Base-by-base conservation (phyloP, 2,797 vertebrate species). In the Furcifer pardalis region DNA sequence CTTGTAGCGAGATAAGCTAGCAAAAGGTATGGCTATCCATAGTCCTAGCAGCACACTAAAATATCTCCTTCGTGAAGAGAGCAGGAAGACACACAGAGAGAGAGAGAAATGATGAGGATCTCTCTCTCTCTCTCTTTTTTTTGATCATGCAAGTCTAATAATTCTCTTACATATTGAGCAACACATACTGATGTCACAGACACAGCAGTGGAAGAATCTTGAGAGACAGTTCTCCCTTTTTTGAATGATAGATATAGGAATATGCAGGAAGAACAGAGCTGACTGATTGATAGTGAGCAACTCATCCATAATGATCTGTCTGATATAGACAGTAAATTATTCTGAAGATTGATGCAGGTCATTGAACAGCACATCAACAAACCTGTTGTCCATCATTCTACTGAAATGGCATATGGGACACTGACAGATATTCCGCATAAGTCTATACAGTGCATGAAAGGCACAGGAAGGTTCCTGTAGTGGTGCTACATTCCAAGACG, bases 261-360 rank as follows among this genome's bases (percentile, higher is more conserved):
- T 94, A 94, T 95, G 90, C 92, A 94, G 92, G 91, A 93, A 87
- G 89, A 92, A 84, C 85, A 83, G 77, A 91, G 92, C 77, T 27
- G n/a, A 93, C 91, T 94, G 93, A 94, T 95, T 92, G 93, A 95
- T 94, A 91, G 91, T 8, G 46, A 0, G 1, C 88, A 93, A 86
- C 90, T 92, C 92, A 93, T 94, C 91, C 90, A 90, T 95, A 94
- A 94, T 93, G 93, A 94, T 94, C 92, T 91, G 89, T 93, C 92
- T 91, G 84, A 92, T 93, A 93, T 46, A 92, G 93, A 86, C 91
- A 88, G 90, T 93, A 94, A 94, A 95, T 94, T 94, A 93, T 94
- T 93, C 89, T 90, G 87, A 82, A 92, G 94, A 94, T 95, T 94
- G 94, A 93, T 93, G 92, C 92, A 94, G 94, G 92, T 94, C 94